A percentile compares a stretch with the other conserved stretches of the same genome.
These are phyloP conservation scores for Apolygus lucorum DNA, from an alignment of 1,140 invertebrate species.

Conservation along the genomic window DNA sequence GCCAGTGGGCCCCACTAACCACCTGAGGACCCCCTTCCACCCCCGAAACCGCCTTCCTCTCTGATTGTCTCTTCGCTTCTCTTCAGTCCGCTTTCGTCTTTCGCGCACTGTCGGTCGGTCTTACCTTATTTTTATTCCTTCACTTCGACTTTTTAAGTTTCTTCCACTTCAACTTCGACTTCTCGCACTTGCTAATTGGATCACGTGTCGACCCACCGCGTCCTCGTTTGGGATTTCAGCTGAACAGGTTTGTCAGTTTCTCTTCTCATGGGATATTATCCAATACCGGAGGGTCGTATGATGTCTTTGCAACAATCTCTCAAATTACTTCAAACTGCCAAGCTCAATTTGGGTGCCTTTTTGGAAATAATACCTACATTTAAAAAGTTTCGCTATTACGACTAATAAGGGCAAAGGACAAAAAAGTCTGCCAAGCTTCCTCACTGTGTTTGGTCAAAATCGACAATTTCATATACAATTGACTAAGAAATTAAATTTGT, in stretches of 20 bases:
- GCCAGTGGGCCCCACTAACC: background rate
- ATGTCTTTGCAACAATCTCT: background rate
- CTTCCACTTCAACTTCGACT: no score
- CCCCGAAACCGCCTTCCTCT: slow-evolving; percentile 1
- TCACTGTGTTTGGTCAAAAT: no score
- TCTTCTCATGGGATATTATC: background rate
- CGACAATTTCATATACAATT: no score
- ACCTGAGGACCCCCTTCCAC: background rate
- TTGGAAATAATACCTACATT: no score
- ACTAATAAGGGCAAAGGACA: no score
- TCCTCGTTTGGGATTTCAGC: background rate
- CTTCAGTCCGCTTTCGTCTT: background rate
- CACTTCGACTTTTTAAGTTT: no score
- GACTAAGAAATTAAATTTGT: no score
- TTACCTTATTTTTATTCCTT: no score
- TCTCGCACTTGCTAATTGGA: background rate
- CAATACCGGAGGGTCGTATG: background rate
- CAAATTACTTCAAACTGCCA: no score
- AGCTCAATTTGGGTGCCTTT: no score
- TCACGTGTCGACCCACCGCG: background rate
- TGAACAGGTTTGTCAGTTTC: background rate
- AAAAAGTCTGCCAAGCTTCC: no score
- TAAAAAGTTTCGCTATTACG: no score
- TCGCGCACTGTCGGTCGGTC: background rate
- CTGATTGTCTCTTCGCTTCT: background rate